These are phyloP conservation scores for Mormyrus proboscirostris DNA, from an alignment of 2,797 vertebrate species.

Conservation along the genomic window DNA sequence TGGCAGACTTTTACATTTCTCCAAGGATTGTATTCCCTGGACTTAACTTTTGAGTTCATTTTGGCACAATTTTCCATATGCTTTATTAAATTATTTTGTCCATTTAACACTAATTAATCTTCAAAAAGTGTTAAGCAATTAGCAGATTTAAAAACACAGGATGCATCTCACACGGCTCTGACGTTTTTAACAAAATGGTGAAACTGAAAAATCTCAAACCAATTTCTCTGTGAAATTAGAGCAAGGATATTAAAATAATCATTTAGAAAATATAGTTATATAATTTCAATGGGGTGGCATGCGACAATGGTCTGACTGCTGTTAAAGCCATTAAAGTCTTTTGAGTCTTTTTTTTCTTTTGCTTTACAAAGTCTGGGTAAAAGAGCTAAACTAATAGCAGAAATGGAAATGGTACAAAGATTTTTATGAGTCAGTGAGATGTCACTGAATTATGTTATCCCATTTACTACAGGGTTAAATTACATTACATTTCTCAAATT, in stretches of 20 bases:
- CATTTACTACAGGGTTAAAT: not conserved
- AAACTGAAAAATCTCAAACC: not conserved
- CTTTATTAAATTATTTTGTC: not conserved
- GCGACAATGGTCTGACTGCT: not conserved
- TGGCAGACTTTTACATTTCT: not conserved
- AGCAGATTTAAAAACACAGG: not conserved
- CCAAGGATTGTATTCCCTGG: not conserved
- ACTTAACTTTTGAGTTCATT: not conserved
- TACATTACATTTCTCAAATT: conserved; percentile 1
- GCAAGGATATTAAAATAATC: conserved; percentile 3
- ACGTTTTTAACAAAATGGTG: not conserved
- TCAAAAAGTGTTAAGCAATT: not conserved
- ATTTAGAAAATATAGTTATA: not conserved
- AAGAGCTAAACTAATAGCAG: conserved; percentile 15
- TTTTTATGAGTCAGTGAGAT: conserved; percentile 1
- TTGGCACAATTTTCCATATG: not conserved
- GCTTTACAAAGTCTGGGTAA: not conserved
- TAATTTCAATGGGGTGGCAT: conserved; percentile 18
- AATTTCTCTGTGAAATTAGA: conserved; percentile 1
- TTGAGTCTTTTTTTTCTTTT: not conserved
- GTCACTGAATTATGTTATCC: conserved; percentile 15
- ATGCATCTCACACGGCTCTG: not conserved
- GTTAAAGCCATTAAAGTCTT: conserved; percentile 11
- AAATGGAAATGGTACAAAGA: not conserved
- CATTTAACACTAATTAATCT: not conserved